phyloP scores from a whole-genome alignment of 2,113 vertebrate species.

The Anguilla rostrata region DNA sequence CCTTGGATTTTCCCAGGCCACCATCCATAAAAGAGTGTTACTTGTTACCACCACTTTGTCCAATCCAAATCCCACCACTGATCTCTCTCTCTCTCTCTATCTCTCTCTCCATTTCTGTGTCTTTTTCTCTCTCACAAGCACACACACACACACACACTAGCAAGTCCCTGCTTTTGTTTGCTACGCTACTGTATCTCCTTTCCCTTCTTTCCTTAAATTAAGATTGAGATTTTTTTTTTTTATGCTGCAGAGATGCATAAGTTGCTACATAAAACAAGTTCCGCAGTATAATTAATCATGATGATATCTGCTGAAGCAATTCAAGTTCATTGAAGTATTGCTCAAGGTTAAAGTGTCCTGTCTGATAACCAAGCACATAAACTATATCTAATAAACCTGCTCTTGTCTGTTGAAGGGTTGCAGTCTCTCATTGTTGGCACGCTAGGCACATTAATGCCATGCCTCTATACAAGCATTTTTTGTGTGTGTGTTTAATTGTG shows the following conservation, averaged over 20 bases:
- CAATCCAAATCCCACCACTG: not conserved
- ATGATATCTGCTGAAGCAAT: not conserved
- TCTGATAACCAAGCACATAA: not conserved
- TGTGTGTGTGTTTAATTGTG: too few relatives aligned
- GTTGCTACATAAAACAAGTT: too few relatives aligned
- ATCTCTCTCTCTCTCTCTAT: not conserved
- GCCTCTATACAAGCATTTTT: not conserved
- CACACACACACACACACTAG: too few relatives aligned
- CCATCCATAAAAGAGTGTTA: constrained; percentile 26
- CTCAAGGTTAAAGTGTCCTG: not conserved
- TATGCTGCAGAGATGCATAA: too few relatives aligned
- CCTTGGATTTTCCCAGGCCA: constrained; percentile 37
- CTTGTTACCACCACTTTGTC: not conserved
- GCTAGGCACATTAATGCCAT: not conserved
- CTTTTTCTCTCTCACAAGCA: not conserved
- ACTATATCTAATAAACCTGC: not conserved
- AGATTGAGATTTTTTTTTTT: too few relatives aligned
- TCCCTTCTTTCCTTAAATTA: too few relatives aligned
- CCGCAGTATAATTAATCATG: too few relatives aligned
- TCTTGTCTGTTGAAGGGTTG: not conserved
- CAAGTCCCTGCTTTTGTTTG: too few relatives aligned
- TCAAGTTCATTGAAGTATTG: not conserved
- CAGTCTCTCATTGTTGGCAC: not conserved
- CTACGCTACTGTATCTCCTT: too few relatives aligned
- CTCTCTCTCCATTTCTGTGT: not conserved